A percentile compares a stretch with the other conserved stretches of the same genome.
These are phyloP conservation scores for Monomorium pharaonis DNA, from an alignment of 1,140 invertebrate genomes.

Conservation along the genomic window DNA sequence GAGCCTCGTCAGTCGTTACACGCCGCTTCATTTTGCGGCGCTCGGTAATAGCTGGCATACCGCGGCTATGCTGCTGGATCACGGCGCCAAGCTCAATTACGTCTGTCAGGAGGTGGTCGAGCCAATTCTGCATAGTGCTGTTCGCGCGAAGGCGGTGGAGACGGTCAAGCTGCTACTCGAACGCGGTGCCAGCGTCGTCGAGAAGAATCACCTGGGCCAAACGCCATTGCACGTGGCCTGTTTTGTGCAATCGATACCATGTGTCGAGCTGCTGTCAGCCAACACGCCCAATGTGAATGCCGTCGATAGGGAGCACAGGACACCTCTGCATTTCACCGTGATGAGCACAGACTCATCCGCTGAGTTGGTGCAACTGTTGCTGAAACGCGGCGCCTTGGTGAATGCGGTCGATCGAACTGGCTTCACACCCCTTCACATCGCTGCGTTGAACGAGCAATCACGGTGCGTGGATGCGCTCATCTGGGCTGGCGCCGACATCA, in stretches of 20 bases:
- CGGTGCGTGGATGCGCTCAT: slow-evolving; percentile 88
- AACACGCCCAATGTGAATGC: slow-evolving; percentile 86
- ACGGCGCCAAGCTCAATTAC: slow-evolving; percentile 82
- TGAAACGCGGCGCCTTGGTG: slow-evolving; percentile 85
- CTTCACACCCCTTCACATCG: slow-evolving; percentile 89
- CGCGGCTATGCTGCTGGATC: slow-evolving; percentile 84
- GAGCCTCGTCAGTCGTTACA: slow-evolving; percentile 84
- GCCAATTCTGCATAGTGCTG: slow-evolving; percentile 86
- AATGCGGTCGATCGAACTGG: slow-evolving; percentile 88
- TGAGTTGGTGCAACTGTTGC: slow-evolving; percentile 86
- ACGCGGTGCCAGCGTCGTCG: slow-evolving; percentile 86
- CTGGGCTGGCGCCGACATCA: slow-evolving; percentile 88
- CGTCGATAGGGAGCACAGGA: slow-evolving; percentile 86
- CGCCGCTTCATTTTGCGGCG: slow-evolving; percentile 87
- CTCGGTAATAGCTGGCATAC: slow-evolving; percentile 85
- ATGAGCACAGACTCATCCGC: slow-evolving; percentile 84
- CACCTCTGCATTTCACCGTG: slow-evolving; percentile 87
- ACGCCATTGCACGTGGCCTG: slow-evolving; percentile 87
- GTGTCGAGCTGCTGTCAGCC: slow-evolving; percentile 85
- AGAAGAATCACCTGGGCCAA: slow-evolving; percentile 86
- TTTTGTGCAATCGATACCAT: slow-evolving; percentile 86
- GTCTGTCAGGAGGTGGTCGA: slow-evolving; percentile 75
- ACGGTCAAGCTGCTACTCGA: slow-evolving; percentile 87
- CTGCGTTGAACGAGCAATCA: slow-evolving; percentile 88
- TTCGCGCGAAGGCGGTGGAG: slow-evolving; percentile 85